Evolutionary conservation across 2,888 invertebrate genomes (phyloP), one percentile per base, ranked within the genome.

Genomic region (Brachycybe producta): DNA sequence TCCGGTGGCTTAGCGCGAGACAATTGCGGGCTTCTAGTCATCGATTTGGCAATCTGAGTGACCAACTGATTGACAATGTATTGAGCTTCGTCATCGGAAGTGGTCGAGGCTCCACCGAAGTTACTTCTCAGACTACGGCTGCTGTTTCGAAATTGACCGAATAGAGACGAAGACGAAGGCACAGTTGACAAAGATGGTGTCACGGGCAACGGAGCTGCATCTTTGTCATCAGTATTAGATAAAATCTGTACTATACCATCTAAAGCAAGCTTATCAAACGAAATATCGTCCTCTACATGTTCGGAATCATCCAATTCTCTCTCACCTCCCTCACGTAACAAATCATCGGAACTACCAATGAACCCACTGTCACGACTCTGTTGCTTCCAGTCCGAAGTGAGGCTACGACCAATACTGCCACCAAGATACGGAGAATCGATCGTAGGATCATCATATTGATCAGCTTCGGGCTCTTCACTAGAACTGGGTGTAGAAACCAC

Each of bases 291-390:
- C 17, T 5, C 15, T 8, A 15, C n/a, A n/a, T n/a, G n/a, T n/a
- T n/a, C n/a, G n/a, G n/a, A n/a, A n/a, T n/a, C n/a, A n/a, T n/a
- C n/a, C n/a, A n/a, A n/a, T n/a, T n/a, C n/a, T n/a, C n/a, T n/a
- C n/a, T n/a, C n/a, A n/a, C n/a, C n/a, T n/a, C 40, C n/a, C 13
- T 53, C 53, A 35, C 47, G 53, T 35, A 86, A 69, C 53, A 88
- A 70, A 65, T 88, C 87, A 62, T 87, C 87, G 61, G 84, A 85
- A 64, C 85, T 86, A 5, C 87, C 87, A 42, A 87, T 80, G 60
- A 88, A 88, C 2, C 87, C 87, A 60, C 86, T 86, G 65, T 88
- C 87, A 53, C 87, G 74, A 62, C 84, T 85, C 54, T 84, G 84
- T 64, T 83, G 82, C 64, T 84, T 84, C 60, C 80, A 78, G 26